Evolutionary conservation across 2,113 vertebrate species (phyloP).

Genomic region (Xiphophorus maculatus): DNA sequence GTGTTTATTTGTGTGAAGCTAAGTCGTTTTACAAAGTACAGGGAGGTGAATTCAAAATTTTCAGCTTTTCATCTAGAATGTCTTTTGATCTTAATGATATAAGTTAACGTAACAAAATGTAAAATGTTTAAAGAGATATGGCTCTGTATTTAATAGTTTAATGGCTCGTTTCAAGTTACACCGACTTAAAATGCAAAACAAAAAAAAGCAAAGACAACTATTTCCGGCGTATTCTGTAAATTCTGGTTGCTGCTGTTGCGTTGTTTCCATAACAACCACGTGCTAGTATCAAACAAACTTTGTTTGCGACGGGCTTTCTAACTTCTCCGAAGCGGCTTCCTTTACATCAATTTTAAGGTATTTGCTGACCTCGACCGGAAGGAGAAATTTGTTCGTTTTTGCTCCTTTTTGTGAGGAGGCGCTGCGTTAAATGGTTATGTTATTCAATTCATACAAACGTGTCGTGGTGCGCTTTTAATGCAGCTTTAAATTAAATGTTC

Average conservation of each 20-base stretch:
- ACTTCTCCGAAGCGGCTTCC: background rate
- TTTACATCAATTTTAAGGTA: background rate
- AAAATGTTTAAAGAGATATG: too few species aligned
- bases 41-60: too few species aligned
- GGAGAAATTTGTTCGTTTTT: background rate
- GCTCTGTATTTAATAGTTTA: too few species aligned
- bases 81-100: too few species aligned
- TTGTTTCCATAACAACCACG: conserved; percentile 62
- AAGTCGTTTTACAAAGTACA: too few species aligned
- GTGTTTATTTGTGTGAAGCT: too few species aligned
- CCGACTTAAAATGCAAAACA: background rate
- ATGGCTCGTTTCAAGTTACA: background rate
- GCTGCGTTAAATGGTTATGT: background rate
- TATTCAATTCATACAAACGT: background rate
- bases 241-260: background rate
- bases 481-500: background rate
- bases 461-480: background rate
- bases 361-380: conserved; percentile 13
- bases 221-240: background rate
- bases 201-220: background rate
- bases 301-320: background rate
- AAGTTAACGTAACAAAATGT: too few species aligned
- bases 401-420: background rate
- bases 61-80: too few species aligned
- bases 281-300: conserved; percentile 28